A percentile compares a stretch with the other conserved stretches of the same genome.
phyloP scores from a whole-genome alignment of 2,797 vertebrate genomes.

The Crocodylus rhombifer region DNA sequence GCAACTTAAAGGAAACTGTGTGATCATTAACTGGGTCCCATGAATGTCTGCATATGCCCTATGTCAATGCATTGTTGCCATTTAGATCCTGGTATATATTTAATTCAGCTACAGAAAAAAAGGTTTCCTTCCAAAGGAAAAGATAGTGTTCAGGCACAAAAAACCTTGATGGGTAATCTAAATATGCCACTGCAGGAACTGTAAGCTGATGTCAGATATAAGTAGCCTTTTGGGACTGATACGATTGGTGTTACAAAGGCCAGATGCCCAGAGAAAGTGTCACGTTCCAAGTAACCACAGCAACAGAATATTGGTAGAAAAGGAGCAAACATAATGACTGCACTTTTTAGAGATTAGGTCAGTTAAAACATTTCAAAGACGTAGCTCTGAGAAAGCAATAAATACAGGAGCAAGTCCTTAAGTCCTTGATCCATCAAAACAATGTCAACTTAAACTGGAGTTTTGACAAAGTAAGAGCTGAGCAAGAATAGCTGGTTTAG shows the following conservation, averaged over 20 bases:
- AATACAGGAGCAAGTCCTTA: background rate
- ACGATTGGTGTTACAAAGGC: background rate
- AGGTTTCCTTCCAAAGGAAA: background rate
- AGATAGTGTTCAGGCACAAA: background rate
- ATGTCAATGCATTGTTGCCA: background rate
- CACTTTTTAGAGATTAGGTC: constrained; percentile 21
- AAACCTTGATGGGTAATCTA: constrained; percentile 14
- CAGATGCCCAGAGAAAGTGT: background rate
- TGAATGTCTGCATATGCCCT: too few relatives aligned
- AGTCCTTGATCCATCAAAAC: background rate
- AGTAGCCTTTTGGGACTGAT: background rate
- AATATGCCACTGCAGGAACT: background rate
- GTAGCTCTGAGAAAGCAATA: background rate
- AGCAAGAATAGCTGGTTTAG: constrained; percentile 10
- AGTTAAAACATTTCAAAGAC: constrained; percentile 12
- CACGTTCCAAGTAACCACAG: background rate
- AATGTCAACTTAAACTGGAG: background rate
- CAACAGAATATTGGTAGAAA: constrained; percentile 14
- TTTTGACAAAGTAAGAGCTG: constrained; percentile 11
- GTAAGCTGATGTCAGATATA: background rate
- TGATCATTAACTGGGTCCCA: too few relatives aligned
- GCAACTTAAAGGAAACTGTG: too few relatives aligned
- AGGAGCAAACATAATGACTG: background rate
- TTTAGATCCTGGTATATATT: constrained; percentile 24
- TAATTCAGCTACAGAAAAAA: background rate